These are phyloP conservation scores for Conomelus anceps DNA, from an alignment of 2,888 invertebrate species.

Conservation along the genomic window DNA sequence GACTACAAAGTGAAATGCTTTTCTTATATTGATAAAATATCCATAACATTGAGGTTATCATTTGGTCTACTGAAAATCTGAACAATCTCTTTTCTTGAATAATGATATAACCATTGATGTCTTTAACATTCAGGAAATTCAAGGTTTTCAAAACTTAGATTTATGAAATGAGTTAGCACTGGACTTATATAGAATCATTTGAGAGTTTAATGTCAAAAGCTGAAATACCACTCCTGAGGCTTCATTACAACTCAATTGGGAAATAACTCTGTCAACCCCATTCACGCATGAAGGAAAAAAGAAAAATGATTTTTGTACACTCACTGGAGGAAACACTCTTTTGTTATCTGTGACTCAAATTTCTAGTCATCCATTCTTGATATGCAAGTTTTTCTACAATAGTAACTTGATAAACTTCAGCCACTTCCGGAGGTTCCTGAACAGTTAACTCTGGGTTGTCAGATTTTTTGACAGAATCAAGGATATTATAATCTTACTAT, in stretches of 20 bases:
- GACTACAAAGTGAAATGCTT: background rate
- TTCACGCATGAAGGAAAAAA: background rate
- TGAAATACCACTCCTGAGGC: background rate
- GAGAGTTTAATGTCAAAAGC: background rate
- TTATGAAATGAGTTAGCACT: background rate
- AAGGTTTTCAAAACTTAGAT: background rate
- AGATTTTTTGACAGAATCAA: too few species aligned
- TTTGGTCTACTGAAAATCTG: background rate
- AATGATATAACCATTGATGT: background rate
- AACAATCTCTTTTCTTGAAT: background rate
- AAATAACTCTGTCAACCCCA: background rate
- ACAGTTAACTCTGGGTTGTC: too few species aligned
- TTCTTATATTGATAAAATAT: background rate
- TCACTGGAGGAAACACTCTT: background rate
- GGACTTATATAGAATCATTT: background rate
- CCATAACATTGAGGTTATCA: background rate
- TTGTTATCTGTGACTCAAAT: background rate
- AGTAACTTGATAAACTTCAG: background rate
- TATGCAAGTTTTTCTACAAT: background rate
- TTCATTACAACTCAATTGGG: background rate
- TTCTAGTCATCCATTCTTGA: background rate
- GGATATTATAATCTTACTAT: too few species aligned
- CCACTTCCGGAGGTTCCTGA: too few species aligned
- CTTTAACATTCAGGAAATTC: background rate
- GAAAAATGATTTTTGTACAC: background rate